Percentiles rank a stretch among this genome's conserved stretches.
phyloP scores from a whole-genome alignment of 2,888 invertebrate genomes.

The Marronus borbonicus region DNA sequence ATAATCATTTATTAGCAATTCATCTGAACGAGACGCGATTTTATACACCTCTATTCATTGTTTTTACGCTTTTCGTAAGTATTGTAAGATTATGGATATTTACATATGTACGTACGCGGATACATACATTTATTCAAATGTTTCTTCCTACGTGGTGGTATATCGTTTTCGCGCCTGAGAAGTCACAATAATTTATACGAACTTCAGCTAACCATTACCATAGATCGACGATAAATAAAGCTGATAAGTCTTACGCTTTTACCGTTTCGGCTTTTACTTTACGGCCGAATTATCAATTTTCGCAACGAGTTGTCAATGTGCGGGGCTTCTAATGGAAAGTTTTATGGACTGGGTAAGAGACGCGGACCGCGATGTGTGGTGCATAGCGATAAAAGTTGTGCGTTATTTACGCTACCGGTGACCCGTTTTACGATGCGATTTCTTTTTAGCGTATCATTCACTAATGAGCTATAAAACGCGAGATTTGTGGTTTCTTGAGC shows the following conservation, averaged over 20 bases:
- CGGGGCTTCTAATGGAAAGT: conserved; percentile 22
- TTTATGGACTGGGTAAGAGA: conserved; percentile 31
- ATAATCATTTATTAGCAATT: too few relatives aligned
- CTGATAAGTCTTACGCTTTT: conserved; percentile 36
- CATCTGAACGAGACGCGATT: too few relatives aligned
- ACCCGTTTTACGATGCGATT: conserved; percentile 39
- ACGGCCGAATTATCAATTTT: conserved; percentile 42
- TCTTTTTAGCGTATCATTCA: conserved; percentile 40
- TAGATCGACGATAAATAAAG: conserved; percentile 41
- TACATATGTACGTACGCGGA: not conserved
- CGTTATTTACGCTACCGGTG: conserved; percentile 45
- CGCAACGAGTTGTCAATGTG: conserved; percentile 42
- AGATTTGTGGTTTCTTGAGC: conserved; percentile 38
- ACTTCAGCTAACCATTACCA: conserved; percentile 31
- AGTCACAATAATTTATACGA: conserved; percentile 27
- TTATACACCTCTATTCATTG: too few relatives aligned
- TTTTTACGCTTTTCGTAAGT: too few relatives aligned
- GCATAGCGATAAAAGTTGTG: conserved; percentile 37
- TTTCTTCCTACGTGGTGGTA: conserved; percentile 10
- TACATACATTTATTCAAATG: conserved; percentile 32
- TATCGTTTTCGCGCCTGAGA: conserved; percentile 36
- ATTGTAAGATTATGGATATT: not conserved
- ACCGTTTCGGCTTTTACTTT: conserved; percentile 36
- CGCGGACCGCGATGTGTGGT: conserved; percentile 2
- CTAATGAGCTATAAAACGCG: conserved; percentile 39